Conservation (phyloP, 1,140 invertebrate genomes). For the Drosophila nannoptera region DNA sequence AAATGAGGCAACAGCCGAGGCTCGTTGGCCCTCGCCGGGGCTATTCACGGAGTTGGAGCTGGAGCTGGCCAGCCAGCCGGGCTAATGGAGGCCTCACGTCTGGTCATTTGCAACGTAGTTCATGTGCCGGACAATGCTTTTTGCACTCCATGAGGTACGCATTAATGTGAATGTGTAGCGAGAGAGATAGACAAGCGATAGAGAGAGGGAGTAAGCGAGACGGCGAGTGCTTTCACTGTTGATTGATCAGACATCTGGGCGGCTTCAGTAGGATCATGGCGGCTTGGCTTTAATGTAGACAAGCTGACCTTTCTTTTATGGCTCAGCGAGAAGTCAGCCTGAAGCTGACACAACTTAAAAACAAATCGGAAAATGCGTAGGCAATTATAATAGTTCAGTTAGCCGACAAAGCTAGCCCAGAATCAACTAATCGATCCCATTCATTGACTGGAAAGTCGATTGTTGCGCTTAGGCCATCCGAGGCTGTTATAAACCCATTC, state of each 20-base stretch:
- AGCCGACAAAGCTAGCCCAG: too few species aligned
- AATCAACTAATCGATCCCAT: too few species aligned
- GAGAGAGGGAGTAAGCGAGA: background rate
- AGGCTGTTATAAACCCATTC: constrained; percentile 3
- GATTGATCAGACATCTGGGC: too few species aligned
- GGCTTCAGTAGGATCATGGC: too few species aligned
- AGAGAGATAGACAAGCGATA: background rate
- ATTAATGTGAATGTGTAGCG: constrained; percentile 34
- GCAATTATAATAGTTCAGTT: too few species aligned
- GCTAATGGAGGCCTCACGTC: constrained; percentile 70
- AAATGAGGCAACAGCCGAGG: constrained; percentile 55
- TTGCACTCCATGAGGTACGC: constrained; percentile 67
- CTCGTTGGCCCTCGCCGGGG: constrained; percentile 41
- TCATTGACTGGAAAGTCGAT: too few species aligned
- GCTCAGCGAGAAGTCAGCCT: too few species aligned
- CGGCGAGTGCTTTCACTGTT: background rate
- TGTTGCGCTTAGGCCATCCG: constrained; percentile 15
- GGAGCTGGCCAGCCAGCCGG: constrained; percentile 25
- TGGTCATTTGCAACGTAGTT: constrained; percentile 77
- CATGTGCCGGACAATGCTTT: constrained; percentile 74
- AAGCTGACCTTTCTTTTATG: too few species aligned
- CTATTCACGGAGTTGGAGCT: constrained; percentile 32
- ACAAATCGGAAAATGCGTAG: too few species aligned
- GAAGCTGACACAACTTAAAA: too few species aligned
- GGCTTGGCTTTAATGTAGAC: too few species aligned